Conservation (phyloP, 2,797 vertebrate genomes). For the Gallinago nigripennis region DNA sequence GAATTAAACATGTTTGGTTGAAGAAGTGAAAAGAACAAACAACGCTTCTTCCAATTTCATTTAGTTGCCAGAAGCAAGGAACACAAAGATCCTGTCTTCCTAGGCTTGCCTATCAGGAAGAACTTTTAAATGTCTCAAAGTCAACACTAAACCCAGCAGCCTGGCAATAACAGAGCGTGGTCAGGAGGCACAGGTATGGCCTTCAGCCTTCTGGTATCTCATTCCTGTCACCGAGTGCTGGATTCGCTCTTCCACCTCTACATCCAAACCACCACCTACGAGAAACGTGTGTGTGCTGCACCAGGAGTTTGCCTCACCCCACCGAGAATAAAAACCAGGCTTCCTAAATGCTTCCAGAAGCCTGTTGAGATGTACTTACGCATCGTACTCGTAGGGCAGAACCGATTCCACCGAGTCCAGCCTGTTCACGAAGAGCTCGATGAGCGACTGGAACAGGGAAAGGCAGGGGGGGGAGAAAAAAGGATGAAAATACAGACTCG, state of each 20-base stretch:
- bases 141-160: neutral
- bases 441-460: slow-evolving; percentile 72
- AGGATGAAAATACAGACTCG: neutral
- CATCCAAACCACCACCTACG: neutral
- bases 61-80: neutral
- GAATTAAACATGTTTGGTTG: neutral
- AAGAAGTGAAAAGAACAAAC: neutral
- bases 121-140: neutral
- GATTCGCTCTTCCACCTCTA: neutral
- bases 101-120: neutral
- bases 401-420: slow-evolving; percentile 91
- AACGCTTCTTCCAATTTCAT: neutral
- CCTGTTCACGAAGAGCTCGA: slow-evolving; percentile 90
- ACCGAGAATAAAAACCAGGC: fast-evolving
- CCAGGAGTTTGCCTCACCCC: too few species aligned
- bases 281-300: fast-evolving
- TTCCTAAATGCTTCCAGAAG: neutral
- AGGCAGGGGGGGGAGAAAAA: neutral
- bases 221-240: neutral
- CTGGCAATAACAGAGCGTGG: fast-evolving
- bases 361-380: slow-evolving; percentile 77
- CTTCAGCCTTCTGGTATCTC: neutral
- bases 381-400: slow-evolving; percentile 88
- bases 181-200: neutral
- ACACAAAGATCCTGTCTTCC: neutral